phyloP scores from a whole-genome alignment of 1,140 invertebrate species.

The Neotoxoptera formosana region DNA sequence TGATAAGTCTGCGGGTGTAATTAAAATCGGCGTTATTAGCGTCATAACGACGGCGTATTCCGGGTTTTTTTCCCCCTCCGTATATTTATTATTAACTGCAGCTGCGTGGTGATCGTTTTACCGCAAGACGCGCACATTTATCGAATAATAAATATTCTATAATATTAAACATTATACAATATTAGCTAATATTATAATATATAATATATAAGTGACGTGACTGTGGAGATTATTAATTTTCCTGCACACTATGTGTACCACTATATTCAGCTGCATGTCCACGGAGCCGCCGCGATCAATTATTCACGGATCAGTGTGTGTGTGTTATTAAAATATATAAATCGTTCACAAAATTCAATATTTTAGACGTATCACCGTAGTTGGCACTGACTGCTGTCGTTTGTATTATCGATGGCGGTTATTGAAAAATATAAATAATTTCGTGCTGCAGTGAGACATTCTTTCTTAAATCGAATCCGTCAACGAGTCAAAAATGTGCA shows the following conservation, averaged over 20 bases:
- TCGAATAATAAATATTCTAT: not conserved
- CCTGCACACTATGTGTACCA: not conserved
- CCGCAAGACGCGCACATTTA: not conserved
- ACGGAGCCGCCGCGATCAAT: not conserved
- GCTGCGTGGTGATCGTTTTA: not conserved
- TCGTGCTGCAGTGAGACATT: not conserved
- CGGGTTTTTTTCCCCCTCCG: not conserved
- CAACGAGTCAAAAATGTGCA: too few relatives aligned
- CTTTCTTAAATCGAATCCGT: not conserved
- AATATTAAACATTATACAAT: not conserved
- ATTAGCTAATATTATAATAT: too few relatives aligned
- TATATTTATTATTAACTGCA: slow-evolving; percentile 4
- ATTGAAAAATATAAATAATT: not conserved
- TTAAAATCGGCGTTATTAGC: slow-evolving; percentile 1
- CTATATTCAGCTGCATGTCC: not conserved
- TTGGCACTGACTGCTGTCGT: not conserved
- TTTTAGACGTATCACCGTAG: not conserved
- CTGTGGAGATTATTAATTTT: not conserved
- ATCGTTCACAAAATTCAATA: not conserved
- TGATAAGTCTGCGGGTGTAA: not conserved
- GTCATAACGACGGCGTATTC: not conserved
- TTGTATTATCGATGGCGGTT: not conserved
- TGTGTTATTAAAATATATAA: not conserved
- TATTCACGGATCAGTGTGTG: not conserved
- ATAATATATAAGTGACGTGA: not conserved